phyloP scores from a whole-genome alignment of 1,140 invertebrate genomes.

The Pseudobourletiella spinata region DNA sequence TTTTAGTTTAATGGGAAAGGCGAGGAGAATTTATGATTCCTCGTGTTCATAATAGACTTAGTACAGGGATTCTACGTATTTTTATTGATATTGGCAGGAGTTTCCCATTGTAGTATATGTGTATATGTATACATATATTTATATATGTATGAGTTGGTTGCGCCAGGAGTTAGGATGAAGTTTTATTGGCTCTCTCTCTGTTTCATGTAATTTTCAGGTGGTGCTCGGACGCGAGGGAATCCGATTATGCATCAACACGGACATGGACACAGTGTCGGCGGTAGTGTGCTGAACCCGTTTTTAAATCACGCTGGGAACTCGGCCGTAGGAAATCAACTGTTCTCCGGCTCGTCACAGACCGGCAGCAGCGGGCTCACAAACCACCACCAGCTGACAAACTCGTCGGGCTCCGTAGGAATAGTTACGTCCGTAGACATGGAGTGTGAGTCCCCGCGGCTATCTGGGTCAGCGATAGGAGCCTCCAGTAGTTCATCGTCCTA shows the following conservation, averaged over 20 bases:
- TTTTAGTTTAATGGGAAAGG: background rate
- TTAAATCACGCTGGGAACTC: constrained; percentile 2
- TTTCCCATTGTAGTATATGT: background rate
- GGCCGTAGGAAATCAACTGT: constrained; percentile 7
- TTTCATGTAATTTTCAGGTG: background rate
- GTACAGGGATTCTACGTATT: background rate
- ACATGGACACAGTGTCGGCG: constrained; percentile 13
- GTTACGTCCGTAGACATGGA: constrained; percentile 29
- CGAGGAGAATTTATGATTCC: background rate
- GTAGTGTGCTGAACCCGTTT: constrained; percentile 13
- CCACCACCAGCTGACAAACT: constrained; percentile 6
- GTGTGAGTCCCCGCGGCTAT: constrained; percentile 32
- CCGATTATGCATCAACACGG: constrained; percentile 3
- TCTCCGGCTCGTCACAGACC: constrained; percentile 8
- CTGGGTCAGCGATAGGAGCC: background rate
- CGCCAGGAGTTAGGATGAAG: no score
- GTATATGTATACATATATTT: no score
- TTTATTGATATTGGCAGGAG: background rate
- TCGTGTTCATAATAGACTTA: background rate
- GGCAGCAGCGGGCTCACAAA: constrained; percentile 6
- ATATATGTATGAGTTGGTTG: no score
- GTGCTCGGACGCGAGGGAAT: constrained; percentile 11
- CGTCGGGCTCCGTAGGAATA: constrained; percentile 10
- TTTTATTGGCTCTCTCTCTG: constrained; percentile 1
- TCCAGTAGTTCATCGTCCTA: background rate